These are phyloP conservation scores for Oceanodroma tethys DNA, from an alignment of 2,113 vertebrate species.

Conservation along the genomic window DNA sequence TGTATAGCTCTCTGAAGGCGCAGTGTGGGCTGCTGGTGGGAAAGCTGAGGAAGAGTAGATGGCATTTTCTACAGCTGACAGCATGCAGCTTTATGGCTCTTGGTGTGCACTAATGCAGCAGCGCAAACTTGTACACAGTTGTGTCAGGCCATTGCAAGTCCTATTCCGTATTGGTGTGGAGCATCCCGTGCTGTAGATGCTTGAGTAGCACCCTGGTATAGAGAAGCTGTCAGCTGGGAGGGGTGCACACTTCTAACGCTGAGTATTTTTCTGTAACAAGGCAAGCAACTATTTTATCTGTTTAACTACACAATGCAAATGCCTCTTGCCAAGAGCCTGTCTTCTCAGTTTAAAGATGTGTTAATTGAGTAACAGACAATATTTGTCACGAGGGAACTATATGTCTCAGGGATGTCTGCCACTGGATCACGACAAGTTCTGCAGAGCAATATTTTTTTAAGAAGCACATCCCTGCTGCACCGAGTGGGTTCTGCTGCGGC, in stretches of 20 bases:
- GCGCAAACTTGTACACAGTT: neutral
- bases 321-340: constrained; percentile 34
- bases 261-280: neutral
- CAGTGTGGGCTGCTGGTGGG: neutral
- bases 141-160: neutral
- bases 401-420: constrained; percentile 1
- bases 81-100: neutral
- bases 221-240: neutral
- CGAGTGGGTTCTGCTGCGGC: constrained; percentile 55
- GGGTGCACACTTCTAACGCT: neutral
- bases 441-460: constrained; percentile 21
- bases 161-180: fast-evolving
- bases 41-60: neutral
- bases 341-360: constrained; percentile 47
- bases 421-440: neutral
- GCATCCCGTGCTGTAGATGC: neutral
- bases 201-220: neutral
- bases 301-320: constrained; percentile 18
- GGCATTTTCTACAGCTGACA: neutral
- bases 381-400: constrained; percentile 26
- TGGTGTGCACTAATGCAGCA: neutral
- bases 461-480: constrained; percentile 10
- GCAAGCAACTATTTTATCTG: constrained; percentile 25
- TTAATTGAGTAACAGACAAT: constrained; percentile 46
- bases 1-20: neutral